These are phyloP conservation scores for Ricordea florida DNA, from an alignment of 92 coral and sea anemone genomes.

Conservation along the genomic window DNA sequence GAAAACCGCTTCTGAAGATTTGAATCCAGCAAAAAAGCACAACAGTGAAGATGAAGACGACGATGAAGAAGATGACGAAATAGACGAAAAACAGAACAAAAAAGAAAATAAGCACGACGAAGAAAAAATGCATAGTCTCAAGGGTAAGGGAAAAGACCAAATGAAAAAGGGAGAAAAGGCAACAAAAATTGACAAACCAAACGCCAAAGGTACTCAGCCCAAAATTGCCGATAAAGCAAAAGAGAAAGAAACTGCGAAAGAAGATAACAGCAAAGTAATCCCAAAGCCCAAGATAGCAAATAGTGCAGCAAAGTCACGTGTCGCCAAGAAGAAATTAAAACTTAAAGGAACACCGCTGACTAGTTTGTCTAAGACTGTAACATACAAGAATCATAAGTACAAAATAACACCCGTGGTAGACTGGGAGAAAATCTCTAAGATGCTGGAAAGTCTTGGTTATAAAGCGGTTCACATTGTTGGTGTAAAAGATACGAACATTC, in stretches of 20 bases:
- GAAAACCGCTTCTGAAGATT: not conserved
- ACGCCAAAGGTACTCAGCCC: too few species aligned
- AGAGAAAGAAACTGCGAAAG: too few species aligned
- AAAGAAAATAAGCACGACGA: constrained; percentile 26
- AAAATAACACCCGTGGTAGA: constrained; percentile 88
- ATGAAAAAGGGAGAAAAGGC: too few species aligned
- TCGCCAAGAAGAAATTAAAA: constrained; percentile 37
- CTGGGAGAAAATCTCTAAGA: constrained; percentile 82
- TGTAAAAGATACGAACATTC: constrained; percentile 62
- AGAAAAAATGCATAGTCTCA: not conserved
- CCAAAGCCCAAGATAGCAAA: constrained; percentile 24
- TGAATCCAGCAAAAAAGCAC: not conserved
- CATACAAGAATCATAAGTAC: constrained; percentile 84
- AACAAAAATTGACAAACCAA: too few species aligned
- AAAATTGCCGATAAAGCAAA: too few species aligned
- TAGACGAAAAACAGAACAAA: not conserved
- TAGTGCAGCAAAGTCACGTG: constrained; percentile 39
- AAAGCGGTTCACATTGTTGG: constrained; percentile 90
- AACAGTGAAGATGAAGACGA: constrained; percentile 27
- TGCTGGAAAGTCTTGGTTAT: constrained; percentile 85
- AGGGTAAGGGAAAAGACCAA: constrained; percentile 8
- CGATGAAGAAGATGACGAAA: not conserved
- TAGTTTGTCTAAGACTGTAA: constrained; percentile 81
- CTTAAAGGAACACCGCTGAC: constrained; percentile 76
- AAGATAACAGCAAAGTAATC: constrained; percentile 15